These are phyloP conservation scores for Oncorhynchus gorbuscha DNA, from an alignment of 2,113 vertebrate genomes.

Conservation along the genomic window DNA sequence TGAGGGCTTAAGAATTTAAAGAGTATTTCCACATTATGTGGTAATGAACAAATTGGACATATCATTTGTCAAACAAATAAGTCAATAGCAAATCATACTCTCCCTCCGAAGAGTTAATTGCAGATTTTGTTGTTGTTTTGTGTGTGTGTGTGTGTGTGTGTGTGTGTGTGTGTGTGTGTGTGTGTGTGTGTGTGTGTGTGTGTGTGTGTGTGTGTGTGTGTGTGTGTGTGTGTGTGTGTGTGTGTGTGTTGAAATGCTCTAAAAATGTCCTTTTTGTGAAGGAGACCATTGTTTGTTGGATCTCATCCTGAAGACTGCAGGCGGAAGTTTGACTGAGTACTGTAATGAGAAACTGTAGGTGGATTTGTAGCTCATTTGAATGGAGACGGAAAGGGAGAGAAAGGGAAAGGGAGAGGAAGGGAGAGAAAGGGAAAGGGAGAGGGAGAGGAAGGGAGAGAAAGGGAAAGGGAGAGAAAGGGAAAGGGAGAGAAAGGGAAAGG, in stretches of 20 bases:
- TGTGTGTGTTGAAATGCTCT: not conserved
- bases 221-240: not conserved
- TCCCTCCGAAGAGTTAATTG: too few relatives aligned
- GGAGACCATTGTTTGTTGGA: not conserved
- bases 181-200: too few relatives aligned
- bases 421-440: too few relatives aligned
- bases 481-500: too few relatives aligned
- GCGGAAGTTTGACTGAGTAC: not conserved
- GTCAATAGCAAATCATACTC: too few relatives aligned
- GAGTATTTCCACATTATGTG: too few relatives aligned
- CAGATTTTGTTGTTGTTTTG: not conserved
- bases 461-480: too few relatives aligned
- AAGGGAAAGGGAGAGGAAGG: not conserved
- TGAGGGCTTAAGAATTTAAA: too few relatives aligned
- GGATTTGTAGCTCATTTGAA: slow-evolving; percentile 1
- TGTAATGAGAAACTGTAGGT: slow-evolving; percentile 1
- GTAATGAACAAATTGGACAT: too few relatives aligned
- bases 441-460: too few relatives aligned
- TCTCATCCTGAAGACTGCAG: not conserved
- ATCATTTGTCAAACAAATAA: too few relatives aligned
- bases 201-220: not conserved
- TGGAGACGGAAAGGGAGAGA: slow-evolving; percentile 2
- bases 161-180: not conserved
- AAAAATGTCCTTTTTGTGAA: not conserved
- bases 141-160: not conserved